Conservation (phyloP, 2,797 vertebrate species). For the Poecilia wingei region DNA sequence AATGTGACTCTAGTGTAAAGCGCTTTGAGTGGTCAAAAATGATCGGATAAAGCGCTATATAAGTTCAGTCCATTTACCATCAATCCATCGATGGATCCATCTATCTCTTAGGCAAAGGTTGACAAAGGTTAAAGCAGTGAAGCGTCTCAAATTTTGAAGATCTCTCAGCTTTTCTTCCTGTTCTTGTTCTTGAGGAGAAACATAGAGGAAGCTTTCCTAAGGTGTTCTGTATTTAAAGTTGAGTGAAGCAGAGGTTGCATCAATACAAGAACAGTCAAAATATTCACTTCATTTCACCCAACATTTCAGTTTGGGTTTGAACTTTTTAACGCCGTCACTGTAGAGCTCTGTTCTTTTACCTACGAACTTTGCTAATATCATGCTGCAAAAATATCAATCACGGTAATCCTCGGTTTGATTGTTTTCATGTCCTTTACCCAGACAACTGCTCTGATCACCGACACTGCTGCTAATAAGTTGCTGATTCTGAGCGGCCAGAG, state of each 20-base stretch:
- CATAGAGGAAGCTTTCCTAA: not conserved
- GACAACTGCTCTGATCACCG: conserved; percentile 87
- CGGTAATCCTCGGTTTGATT: not conserved
- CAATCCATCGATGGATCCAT: not conserved
- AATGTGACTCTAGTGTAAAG: no score
- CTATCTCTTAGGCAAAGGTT: not conserved
- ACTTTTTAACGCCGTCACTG: not conserved
- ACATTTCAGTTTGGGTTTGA: not conserved
- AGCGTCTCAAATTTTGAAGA: no score
- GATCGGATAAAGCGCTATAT: no score
- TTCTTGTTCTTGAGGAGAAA: not conserved
- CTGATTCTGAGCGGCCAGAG: conserved; percentile 91
- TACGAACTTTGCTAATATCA: not conserved
- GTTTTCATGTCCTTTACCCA: conserved; percentile 57
- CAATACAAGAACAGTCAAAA: not conserved
- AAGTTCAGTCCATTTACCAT: no score
- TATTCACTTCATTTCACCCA: not conserved
- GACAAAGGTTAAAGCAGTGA: no score
- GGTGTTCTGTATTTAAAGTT: not conserved
- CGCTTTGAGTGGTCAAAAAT: no score
- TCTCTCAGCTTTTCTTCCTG: not conserved
- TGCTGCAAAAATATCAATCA: not conserved
- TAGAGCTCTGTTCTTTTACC: not conserved
- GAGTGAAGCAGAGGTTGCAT: not conserved
- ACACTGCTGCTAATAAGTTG: conserved; percentile 87